phyloP scores from a whole-genome alignment of 1,140 invertebrate species.

The Drosophila albomicans region DNA sequence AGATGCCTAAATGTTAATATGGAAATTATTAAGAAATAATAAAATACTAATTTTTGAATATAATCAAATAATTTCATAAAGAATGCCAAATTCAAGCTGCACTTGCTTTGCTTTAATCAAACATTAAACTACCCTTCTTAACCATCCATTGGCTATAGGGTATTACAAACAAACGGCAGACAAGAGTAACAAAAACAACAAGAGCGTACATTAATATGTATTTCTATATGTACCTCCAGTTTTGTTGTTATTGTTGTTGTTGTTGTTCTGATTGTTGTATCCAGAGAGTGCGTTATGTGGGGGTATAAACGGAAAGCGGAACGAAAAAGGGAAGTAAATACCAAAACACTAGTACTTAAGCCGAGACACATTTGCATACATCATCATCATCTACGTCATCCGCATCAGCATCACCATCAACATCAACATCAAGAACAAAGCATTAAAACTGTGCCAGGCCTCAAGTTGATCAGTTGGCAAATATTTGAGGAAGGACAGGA shows the following conservation, averaged over 20 bases:
- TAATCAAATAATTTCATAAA: background rate
- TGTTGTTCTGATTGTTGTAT: background rate
- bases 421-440: background rate
- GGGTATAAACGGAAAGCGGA: background rate
- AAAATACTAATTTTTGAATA: too few species aligned
- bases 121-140: background rate
- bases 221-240: slow-evolving; percentile 42
- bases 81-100: too few species aligned
- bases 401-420: background rate
- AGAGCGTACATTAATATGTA: slow-evolving; percentile 48
- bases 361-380: slow-evolving; percentile 44
- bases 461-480: slow-evolving; percentile 33
- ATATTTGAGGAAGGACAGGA: slow-evolving; percentile 21
- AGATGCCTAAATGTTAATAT: too few species aligned
- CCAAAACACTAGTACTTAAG: slow-evolving; percentile 33
- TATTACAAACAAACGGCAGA: slow-evolving; percentile 36
- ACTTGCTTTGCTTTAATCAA: too few species aligned
- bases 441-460: slow-evolving; percentile 36
- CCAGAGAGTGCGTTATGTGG: slow-evolving; percentile 9
- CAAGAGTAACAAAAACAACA: slow-evolving; percentile 28
- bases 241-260: background rate
- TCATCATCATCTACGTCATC: slow-evolving; percentile 19
- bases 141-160: background rate
- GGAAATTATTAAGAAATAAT: too few species aligned
- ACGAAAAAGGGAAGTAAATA: slow-evolving; percentile 9